Conservation (phyloP, 1,140 invertebrate species). For the Macrobrachium nipponense region DNA sequence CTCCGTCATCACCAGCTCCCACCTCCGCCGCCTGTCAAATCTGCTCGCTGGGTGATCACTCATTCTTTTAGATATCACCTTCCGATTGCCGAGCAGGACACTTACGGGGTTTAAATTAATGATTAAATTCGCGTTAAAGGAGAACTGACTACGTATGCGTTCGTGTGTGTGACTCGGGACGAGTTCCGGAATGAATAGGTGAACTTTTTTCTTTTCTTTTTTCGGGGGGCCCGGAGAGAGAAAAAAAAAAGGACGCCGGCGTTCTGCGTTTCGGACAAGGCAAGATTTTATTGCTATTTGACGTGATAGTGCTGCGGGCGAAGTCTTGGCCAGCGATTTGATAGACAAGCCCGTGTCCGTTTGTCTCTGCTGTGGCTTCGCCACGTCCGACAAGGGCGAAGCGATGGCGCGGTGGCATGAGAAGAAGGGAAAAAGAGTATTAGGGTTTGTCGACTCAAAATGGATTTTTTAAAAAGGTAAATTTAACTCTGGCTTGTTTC, state of each 20-base stretch:
- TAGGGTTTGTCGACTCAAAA: background rate
- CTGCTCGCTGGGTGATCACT: background rate
- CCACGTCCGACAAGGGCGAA: background rate
- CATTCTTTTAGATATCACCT: background rate
- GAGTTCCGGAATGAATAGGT: no score
- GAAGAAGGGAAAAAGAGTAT: background rate
- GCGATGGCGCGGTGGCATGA: background rate
- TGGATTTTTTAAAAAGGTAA: no score
- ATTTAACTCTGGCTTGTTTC: no score
- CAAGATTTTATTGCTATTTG: constrained; percentile 46
- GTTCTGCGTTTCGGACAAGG: constrained; percentile 25
- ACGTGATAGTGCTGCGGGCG: constrained; percentile 43
- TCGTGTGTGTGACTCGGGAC: no score
- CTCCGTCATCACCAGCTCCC: background rate
- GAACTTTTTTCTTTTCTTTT: no score
- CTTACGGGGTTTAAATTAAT: no score
- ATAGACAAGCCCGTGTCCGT: constrained; percentile 48
- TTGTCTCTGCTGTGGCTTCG: background rate
- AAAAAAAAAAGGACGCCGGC: no score
- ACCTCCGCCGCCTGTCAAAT: background rate
- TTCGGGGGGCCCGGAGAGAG: no score
- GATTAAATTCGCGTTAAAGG: no score
- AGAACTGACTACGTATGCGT: background rate
- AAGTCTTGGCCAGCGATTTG: constrained; percentile 34
- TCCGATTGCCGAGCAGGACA: background rate